phyloP scores from a whole-genome alignment of 2,113 vertebrate species.

The Callospermophilus lateralis region DNA sequence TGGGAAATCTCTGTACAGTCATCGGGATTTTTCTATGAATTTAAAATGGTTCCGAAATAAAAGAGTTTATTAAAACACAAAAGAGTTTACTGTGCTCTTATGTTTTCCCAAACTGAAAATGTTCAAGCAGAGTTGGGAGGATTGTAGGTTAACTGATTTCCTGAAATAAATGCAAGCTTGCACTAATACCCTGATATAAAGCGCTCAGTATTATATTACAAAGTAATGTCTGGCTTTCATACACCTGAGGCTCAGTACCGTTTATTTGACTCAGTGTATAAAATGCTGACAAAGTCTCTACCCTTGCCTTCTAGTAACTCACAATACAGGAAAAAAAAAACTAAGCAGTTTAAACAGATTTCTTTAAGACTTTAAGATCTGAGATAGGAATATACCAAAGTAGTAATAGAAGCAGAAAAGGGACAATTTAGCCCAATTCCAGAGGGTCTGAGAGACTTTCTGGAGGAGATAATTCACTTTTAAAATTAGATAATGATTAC shows the following conservation, averaged over 20 bases:
- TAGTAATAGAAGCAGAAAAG: not conserved
- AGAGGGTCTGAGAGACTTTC: not conserved
- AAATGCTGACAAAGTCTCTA: conserved; percentile 14
- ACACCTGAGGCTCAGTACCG: not conserved
- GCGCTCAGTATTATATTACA: not conserved
- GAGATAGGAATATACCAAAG: not conserved
- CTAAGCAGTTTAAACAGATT: not conserved
- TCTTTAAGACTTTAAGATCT: not conserved
- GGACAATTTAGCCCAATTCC: not conserved
- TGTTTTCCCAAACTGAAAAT: not conserved
- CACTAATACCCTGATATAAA: not conserved
- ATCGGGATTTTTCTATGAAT: not conserved
- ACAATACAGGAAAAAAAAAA: not conserved
- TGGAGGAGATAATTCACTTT: not conserved
- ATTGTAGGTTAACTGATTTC: not conserved
- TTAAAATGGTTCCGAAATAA: not conserved
- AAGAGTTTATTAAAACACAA: not conserved
- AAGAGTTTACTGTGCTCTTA: not conserved
- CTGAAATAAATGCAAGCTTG: conserved; percentile 7
- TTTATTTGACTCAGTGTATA: not conserved
- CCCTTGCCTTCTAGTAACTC: not conserved
- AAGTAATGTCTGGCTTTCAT: not conserved
- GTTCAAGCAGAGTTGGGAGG: not conserved
- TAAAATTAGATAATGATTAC: not conserved
- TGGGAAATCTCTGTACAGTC: not conserved